These are phyloP conservation scores for Linurgus olivaceus DNA, from an alignment of 2,797 vertebrate genomes.

Conservation along the genomic window DNA sequence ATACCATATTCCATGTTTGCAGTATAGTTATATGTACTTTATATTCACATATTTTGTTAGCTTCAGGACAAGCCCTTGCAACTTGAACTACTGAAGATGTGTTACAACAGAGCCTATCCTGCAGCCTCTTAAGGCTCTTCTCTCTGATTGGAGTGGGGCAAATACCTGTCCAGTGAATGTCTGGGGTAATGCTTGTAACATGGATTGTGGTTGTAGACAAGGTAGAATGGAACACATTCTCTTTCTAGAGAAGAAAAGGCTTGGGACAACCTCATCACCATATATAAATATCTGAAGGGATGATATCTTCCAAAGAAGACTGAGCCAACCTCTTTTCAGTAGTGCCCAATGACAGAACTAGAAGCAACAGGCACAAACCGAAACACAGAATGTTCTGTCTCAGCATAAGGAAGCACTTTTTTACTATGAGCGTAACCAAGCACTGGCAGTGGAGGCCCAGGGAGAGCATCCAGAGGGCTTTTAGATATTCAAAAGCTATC, in stretches of 20 bases:
- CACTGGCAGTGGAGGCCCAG: not conserved
- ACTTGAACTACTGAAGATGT: not conserved
- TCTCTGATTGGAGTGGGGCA: not conserved
- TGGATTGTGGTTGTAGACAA: not conserved
- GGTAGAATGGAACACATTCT: not conserved
- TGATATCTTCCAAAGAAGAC: not conserved
- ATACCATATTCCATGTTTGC: not conserved
- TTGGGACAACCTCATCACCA: not conserved
- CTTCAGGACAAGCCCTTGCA: not conserved
- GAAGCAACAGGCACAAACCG: not conserved
- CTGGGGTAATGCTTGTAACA: not conserved
- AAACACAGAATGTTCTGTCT: not conserved
- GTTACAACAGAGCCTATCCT: not conserved
- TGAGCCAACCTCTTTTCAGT: not conserved
- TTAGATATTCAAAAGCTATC: not conserved
- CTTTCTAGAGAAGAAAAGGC: not conserved
- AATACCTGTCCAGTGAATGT: not conserved
- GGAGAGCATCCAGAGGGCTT: not conserved
- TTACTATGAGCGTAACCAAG: not conserved
- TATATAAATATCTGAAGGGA: not conserved
- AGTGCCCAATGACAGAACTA: not conserved
- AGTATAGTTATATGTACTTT: not conserved
- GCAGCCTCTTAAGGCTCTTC: not conserved
- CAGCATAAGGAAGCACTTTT: not conserved
- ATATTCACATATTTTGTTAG: not conserved